Conservation (phyloP, 2,888 invertebrate species). For the Pseudococcus jackbeardsleyi region DNA sequence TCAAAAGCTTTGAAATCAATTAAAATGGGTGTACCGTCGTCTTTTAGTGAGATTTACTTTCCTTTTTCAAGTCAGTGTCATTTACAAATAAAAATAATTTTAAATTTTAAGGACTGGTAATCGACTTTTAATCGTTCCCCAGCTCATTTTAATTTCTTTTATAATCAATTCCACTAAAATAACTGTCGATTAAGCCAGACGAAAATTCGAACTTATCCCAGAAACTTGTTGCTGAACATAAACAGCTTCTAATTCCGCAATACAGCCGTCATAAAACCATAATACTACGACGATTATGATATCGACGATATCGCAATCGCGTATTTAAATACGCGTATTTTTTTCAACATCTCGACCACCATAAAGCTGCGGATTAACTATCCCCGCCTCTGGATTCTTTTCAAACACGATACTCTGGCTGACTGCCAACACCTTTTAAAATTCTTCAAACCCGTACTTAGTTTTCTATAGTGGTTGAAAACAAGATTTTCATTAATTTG, state of each 20-base stretch:
- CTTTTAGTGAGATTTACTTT: too few species aligned
- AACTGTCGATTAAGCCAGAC: not conserved
- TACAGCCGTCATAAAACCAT: not conserved
- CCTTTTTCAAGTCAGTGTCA: too few species aligned
- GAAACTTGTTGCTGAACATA: not conserved
- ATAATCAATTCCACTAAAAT: too few species aligned
- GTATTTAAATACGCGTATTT: not conserved
- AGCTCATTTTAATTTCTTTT: too few species aligned
- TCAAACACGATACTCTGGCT: not conserved
- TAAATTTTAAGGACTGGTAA: not conserved
- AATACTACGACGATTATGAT: not conserved
- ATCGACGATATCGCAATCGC: constrained; percentile 2
- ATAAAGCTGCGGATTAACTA: not conserved
- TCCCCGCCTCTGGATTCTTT: not conserved
- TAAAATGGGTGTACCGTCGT: too few species aligned
- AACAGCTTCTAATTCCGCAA: not conserved
- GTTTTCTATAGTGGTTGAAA: not conserved
- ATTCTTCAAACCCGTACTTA: not conserved
- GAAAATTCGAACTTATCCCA: not conserved
- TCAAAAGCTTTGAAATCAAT: too few species aligned
- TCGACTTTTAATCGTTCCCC: too few species aligned
- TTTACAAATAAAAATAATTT: not conserved
- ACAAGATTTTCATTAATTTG: constrained; percentile 23
- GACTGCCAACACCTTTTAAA: constrained; percentile 9
- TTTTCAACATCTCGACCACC: constrained; percentile 7